These are phyloP conservation scores for Bradysia coprophila DNA, from an alignment of 1,140 invertebrate genomes.

Conservation along the genomic window DNA sequence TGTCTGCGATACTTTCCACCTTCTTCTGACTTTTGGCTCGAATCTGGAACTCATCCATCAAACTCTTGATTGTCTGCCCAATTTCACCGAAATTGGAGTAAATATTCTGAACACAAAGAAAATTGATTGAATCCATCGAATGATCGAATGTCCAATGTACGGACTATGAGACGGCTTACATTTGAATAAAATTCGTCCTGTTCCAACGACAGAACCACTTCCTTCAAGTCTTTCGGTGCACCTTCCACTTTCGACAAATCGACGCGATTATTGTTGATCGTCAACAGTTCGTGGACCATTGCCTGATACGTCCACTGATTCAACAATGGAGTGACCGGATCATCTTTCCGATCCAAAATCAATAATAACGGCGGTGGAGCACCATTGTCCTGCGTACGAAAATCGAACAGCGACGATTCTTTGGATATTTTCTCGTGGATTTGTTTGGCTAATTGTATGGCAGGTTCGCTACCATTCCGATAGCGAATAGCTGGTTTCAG, in stretches of 20 bases:
- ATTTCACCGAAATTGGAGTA: conserved; percentile 97
- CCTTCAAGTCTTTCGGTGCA: conserved; percentile 74
- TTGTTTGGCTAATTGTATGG: conserved; percentile 69
- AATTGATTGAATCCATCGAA: not conserved
- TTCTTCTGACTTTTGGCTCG: conserved; percentile 93
- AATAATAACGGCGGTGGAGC: conserved; percentile 52
- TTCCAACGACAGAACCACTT: conserved; percentile 84
- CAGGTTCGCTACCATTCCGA: conserved; percentile 72
- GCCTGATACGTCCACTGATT: conserved; percentile 99
- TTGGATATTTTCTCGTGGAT: conserved; percentile 67
- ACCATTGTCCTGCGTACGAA: conserved; percentile 46
- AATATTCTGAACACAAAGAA: conserved; percentile 51
- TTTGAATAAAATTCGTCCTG: conserved; percentile 96
- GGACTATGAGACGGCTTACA: conserved; percentile 28
- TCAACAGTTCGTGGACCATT: conserved; percentile 96
- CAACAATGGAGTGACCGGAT: conserved; percentile 90
- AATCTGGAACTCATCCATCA: conserved; percentile 96
- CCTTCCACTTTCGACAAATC: conserved; percentile 67
- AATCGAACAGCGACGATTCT: conserved; percentile 75
- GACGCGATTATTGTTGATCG: conserved; percentile 89
- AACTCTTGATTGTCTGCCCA: conserved; percentile 85
- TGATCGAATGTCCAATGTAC: too few species aligned
- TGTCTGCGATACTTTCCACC: conserved; percentile 94
- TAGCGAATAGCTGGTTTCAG: conserved; percentile 82
- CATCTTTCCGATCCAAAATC: conserved; percentile 79